Base-by-base conservation (phyloP, 2,888 invertebrate species). In the Margaritifera margaritifera region DNA sequence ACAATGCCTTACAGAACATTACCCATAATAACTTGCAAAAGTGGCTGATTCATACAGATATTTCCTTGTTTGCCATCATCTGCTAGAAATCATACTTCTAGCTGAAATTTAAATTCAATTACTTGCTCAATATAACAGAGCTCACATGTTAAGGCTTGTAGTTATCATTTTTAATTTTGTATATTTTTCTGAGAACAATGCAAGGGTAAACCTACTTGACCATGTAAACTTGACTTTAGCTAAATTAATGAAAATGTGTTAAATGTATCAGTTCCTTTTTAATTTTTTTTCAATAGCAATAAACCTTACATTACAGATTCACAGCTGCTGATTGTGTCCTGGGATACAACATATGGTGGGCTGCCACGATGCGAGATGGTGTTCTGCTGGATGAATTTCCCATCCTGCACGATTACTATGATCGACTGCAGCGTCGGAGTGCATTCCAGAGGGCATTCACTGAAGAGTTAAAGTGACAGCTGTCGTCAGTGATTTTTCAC, bases 291-390 rank as follows among this genome's bases (percentile, higher is more conserved):
- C 42, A 42, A 42, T 42, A 11, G 42, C 42, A 11, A 42, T 42
- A 42, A 42, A 42, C 42, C 42, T 42, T 42, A 42, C 42, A 11
- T 72, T 68, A 15, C 71, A 86, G 86, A 51, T 80, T 86, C 53
- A 80, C 83, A 52, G 84, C 83, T 20, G 86, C 83, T 50, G 86
- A 86, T 70, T 86, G 86, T 71, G 82, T 86, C n/a, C 59, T 86
- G n/a, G 84, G 84, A 5, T 86, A 83, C 69, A 81, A 80, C 64
- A 53, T 84, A 51, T 82, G 79, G 77, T 84, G 84, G 83, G 83
- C 84, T 1, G 70, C 64, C 24, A 77, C 70, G 5, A 79, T 84
- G 77, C 76, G 78, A 51, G 71, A 79, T 20, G 86, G 83, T 19
- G 68, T 69, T 2, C 72, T 84, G 6, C 68, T 86, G 4, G 54